Base-by-base conservation (phyloP, 2,113 vertebrate genomes). In the Ascaphus truei region DNA sequence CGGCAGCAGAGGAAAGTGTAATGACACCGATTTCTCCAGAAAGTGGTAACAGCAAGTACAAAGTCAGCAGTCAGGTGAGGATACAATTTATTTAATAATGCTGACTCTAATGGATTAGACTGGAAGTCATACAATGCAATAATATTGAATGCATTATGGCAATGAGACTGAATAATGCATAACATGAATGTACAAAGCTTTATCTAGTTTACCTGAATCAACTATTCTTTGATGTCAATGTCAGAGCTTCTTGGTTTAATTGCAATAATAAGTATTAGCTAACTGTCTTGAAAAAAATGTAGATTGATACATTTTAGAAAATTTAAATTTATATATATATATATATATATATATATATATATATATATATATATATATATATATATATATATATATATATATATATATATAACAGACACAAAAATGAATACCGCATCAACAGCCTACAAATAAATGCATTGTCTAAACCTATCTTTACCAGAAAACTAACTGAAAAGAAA, bases 1-100 rank as follows among this genome's bases (percentile, higher is more conserved):
- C 96, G 73, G 93, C 95, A 60, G 96, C 96, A 75, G 96, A 98
- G 77, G 94, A 97, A 82, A 95, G 95, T 43, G 47, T 93, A 48
- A 77, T 81, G 60, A 88, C 92, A 12, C 80, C 86, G 33, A 82
- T 76, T 45, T 73, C 92, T 72, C 87, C 91, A 68, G 91, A 93
- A 83, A 89, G 85, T 69, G 85, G 88, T 63, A 84, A 74, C 43
- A 88, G 91, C 43, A 89, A 92, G 45, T 93, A 95, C 80, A 93
- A 95, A 83, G 89, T 90, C 68, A 92, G 95, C 88, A 98, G 94
- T 80, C 96, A 98, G 92, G 96, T 90, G 77, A 89, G 84, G 41
- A 60, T 22, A 65, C 72, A 16, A 73, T 66, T 30, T 12, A 10
- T 77, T 74, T 78, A 61, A 43, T 56, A 66, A 1, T 39, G 29